Evolutionary conservation across 2,888 invertebrate genomes (phyloP).

Genomic region (Eupithecia insigniata): DNA sequence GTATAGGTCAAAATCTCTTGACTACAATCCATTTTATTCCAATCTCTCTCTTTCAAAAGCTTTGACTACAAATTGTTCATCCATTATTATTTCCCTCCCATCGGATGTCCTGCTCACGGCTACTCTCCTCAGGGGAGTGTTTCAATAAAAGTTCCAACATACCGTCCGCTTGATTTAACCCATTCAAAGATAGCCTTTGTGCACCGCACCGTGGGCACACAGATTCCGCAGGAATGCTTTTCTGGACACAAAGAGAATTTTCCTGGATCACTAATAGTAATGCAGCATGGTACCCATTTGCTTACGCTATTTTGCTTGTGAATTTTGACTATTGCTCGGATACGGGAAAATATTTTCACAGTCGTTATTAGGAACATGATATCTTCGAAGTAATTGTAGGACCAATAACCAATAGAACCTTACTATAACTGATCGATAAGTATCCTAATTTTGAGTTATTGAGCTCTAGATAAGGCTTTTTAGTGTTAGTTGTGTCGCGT

Average conservation of each 20-base stretch:
- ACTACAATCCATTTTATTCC: too few species aligned
- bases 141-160: constrained; percentile 43
- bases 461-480: not conserved
- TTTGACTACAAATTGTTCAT: not conserved
- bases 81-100: not conserved
- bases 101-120: constrained; percentile 13
- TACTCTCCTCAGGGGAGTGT: constrained; percentile 29
- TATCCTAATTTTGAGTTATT: not conserved
- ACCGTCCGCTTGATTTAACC: constrained; percentile 49
- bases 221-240: constrained; percentile 37
- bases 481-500: too few species aligned
- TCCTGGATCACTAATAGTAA: constrained; percentile 20
- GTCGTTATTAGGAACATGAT: too few species aligned
- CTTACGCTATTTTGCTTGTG: not conserved
- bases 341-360: too few species aligned
- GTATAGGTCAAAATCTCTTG: too few species aligned
- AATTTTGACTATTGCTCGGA: not conserved
- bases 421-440: not conserved
- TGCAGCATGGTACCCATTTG: not conserved
- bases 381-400: too few species aligned
- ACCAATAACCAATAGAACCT: not conserved
- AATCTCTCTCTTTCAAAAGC: not conserved
- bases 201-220: constrained; percentile 28
- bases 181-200: constrained; percentile 48
- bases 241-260: constrained; percentile 28